phyloP scores from a whole-genome alignment of 1,140 invertebrate genomes.

The Asobara japonica region DNA sequence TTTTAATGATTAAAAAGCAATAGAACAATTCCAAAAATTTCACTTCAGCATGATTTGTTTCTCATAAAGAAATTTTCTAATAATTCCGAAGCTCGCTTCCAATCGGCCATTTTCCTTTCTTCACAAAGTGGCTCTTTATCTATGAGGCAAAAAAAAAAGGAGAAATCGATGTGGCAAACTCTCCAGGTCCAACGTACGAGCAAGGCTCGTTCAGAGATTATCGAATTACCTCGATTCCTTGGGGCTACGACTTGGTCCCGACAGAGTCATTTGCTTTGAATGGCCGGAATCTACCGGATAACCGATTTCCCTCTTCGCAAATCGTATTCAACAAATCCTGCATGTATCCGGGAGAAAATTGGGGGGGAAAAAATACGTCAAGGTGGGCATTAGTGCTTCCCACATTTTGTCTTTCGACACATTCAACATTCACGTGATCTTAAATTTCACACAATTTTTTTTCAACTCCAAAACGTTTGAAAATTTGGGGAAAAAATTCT shows the following conservation, averaged over 20 bases:
- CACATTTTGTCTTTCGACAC: not conserved
- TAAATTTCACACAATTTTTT: too few relatives aligned
- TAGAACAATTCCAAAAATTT: too few relatives aligned
- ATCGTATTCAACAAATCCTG: constrained; percentile 37
- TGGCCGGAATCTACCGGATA: constrained; percentile 36
- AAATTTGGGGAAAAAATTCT: too few relatives aligned
- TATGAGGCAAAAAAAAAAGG: not conserved
- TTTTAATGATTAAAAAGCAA: too few relatives aligned
- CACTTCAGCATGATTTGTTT: too few relatives aligned
- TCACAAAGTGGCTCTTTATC: not conserved
- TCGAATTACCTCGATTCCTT: constrained; percentile 39
- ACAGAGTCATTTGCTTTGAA: constrained; percentile 41
- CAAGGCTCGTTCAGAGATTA: constrained; percentile 33
- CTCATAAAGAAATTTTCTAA: not conserved
- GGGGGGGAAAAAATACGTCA: too few relatives aligned
- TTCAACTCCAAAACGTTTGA: too few relatives aligned
- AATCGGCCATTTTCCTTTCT: not conserved
- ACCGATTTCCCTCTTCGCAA: constrained; percentile 41
- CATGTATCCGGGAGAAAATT: constrained; percentile 12
- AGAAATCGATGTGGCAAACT: not conserved
- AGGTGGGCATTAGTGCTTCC: too few relatives aligned
- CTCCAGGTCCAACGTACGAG: not conserved
- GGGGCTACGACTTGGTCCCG: constrained; percentile 29
- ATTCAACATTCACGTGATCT: too few relatives aligned
- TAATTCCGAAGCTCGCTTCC: not conserved